Evolutionary conservation across 35 echinoderm and acorn worm genomes (phyloP).

Genomic region (Anneissia japonica): DNA sequence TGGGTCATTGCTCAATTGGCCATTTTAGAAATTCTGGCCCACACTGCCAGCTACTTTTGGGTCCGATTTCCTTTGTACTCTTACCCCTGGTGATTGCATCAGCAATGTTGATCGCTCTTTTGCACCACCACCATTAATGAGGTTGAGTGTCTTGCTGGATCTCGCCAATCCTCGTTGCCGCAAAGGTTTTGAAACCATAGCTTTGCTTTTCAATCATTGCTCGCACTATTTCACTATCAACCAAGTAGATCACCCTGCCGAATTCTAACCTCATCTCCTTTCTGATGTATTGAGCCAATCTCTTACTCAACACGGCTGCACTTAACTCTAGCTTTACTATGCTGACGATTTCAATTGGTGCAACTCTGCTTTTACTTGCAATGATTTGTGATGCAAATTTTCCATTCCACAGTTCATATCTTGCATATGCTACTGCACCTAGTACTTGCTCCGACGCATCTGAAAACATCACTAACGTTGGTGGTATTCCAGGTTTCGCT

Average conservation of each 20-base stretch:
- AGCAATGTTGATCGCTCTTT: slow-evolving; percentile 26
- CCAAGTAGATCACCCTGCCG: slow-evolving; percentile 21
- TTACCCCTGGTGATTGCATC: slow-evolving; percentile 38
- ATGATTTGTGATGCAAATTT: slow-evolving; percentile 10
- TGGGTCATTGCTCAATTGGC: slow-evolving; percentile 24
- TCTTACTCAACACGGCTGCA: slow-evolving; percentile 44
- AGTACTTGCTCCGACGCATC: slow-evolving; percentile 59
- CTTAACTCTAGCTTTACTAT: slow-evolving; percentile 43
- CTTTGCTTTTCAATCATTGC: slow-evolving; percentile 52
- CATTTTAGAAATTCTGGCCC: slow-evolving; percentile 35
- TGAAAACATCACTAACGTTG: slow-evolving; percentile 32
- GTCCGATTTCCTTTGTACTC: not conserved
- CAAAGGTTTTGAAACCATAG: slow-evolving; percentile 68
- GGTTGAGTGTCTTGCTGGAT: slow-evolving; percentile 32
- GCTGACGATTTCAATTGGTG: slow-evolving; percentile 38
- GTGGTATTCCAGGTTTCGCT: not conserved
- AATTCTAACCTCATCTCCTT: slow-evolving; percentile 34
- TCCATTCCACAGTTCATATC: slow-evolving; percentile 2
- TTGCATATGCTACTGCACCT: slow-evolving; percentile 26
- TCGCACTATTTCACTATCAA: slow-evolving; percentile 60
- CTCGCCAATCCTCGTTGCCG: slow-evolving; percentile 44
- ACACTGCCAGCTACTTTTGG: slow-evolving; percentile 10
- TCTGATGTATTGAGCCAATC: slow-evolving; percentile 26
- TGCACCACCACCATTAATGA: slow-evolving; percentile 55
- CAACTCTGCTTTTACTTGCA: slow-evolving; percentile 47